phyloP scores from a whole-genome alignment of 2,113 vertebrate species.

The Acrocephalus kingi region DNA sequence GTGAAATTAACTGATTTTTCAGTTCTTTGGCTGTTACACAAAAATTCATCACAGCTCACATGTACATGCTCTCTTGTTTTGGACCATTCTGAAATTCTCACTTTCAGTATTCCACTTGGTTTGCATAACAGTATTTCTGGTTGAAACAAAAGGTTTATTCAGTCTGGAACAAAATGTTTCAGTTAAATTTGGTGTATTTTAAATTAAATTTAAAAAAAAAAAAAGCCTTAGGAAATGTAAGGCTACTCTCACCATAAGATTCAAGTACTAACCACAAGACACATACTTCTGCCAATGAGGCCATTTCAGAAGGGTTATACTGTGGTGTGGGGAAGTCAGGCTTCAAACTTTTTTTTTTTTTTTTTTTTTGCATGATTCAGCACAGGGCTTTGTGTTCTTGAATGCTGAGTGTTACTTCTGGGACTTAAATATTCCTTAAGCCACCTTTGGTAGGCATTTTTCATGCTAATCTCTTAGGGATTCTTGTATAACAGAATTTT shows the following conservation, averaged over 20 bases:
- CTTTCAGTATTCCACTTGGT: neutral
- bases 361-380: neutral
- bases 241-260: neutral
- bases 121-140: neutral
- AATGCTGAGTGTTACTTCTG: neutral
- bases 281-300: neutral
- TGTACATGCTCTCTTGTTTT: neutral
- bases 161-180: neutral
- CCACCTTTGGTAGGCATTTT: neutral
- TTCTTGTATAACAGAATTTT: neutral
- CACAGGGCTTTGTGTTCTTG: neutral
- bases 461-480: neutral
- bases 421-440: neutral
- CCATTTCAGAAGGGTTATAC: neutral
- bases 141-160: neutral
- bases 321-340: neutral
- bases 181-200: neutral
- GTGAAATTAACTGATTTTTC: neutral
- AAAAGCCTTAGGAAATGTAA: neutral
- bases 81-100: neutral
- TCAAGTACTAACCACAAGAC: neutral
- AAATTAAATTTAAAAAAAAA: neutral
- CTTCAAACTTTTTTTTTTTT: neutral
- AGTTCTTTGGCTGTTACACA: neutral
- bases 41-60: neutral